Percentiles rank a stretch among this genome's conserved stretches.
These are phyloP conservation scores for Syngnathus typhle DNA, from an alignment of 2,113 vertebrate species.

Conservation along the genomic window DNA sequence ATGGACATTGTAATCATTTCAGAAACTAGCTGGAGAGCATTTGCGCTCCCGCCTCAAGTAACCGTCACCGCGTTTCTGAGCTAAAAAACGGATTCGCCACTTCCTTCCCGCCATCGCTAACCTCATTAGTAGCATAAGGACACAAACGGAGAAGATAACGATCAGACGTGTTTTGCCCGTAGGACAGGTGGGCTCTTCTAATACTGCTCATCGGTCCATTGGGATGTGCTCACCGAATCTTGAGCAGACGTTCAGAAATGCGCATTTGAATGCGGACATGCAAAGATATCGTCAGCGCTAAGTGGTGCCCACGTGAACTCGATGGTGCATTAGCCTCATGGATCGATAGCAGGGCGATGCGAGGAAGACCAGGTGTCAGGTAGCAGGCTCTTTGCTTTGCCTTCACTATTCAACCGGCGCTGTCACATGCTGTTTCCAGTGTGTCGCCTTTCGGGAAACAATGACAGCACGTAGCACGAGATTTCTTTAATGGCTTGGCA, in stretches of 20 bases:
- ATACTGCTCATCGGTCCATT: not conserved
- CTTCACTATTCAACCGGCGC: not conserved
- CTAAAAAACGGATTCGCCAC: not conserved
- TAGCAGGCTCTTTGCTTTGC: not conserved
- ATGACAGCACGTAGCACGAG: not conserved
- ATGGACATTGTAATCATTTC: too few species aligned
- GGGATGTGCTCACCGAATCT: not conserved
- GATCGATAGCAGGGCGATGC: conserved; percentile 44
- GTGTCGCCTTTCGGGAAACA: not conserved
- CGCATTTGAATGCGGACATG: too few species aligned
- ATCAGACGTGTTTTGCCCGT: conserved; percentile 25
- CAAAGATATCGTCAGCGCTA: conserved; percentile 9
- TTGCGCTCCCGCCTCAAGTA: not conserved
- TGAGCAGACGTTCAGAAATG: conserved; percentile 2
- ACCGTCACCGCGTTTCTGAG: not conserved
- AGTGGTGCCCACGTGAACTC: conserved; percentile 33
- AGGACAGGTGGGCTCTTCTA: conserved; percentile 16
- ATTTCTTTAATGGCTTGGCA: conserved; percentile 21
- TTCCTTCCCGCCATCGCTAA: not conserved
- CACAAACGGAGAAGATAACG: conserved; percentile 1
- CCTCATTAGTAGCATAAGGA: not conserved
- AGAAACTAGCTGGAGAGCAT: too few species aligned
- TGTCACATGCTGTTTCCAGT: not conserved
- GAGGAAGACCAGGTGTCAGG: conserved; percentile 34
- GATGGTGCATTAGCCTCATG: conserved; percentile 34